Conservation (phyloP, 1,140 invertebrate genomes). For the Lysiphlebus fabarum region DNA sequence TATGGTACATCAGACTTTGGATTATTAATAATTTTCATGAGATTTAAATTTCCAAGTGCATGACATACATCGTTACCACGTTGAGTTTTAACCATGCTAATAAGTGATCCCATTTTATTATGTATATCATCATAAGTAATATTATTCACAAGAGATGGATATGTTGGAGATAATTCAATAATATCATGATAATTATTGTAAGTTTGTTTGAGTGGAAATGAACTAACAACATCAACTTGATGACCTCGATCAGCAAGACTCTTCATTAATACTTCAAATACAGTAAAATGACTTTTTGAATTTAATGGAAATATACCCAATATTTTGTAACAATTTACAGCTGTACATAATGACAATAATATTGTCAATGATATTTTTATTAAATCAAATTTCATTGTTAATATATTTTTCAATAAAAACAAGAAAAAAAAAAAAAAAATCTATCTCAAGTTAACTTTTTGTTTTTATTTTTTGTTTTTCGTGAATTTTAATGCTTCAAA, state of each 20-base stretch:
- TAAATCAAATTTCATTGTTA: background rate
- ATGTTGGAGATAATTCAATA: slow-evolving; percentile 8
- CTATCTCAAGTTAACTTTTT: too few relatives aligned
- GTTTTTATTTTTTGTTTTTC: too few relatives aligned
- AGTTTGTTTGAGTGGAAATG: slow-evolving; percentile 26
- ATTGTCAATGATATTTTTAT: too few relatives aligned
- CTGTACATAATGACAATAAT: too few relatives aligned
- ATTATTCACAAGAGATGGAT: slow-evolving; percentile 11
- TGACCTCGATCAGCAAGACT: slow-evolving; percentile 43
- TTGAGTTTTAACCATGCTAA: background rate
- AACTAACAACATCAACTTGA: slow-evolving; percentile 39
- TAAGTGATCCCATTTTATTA: background rate
- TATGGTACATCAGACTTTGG: slow-evolving; percentile 14
- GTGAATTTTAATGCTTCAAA: too few relatives aligned
- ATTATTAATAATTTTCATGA: slow-evolving; percentile 15
- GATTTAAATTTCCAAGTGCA: slow-evolving; percentile 7
- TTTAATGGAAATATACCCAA: slow-evolving; percentile 14
- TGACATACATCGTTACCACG: slow-evolving; percentile 16
- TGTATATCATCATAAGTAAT: background rate
- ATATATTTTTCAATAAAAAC: background rate
- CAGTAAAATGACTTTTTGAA: slow-evolving; percentile 43
- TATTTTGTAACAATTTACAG: background rate
- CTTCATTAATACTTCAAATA: slow-evolving; percentile 39
- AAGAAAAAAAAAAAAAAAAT: too few relatives aligned
- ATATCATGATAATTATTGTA: slow-evolving; percentile 35